Base-by-base conservation (phyloP, 2,888 invertebrate species). In the Bembecia ichneumoniformis region DNA sequence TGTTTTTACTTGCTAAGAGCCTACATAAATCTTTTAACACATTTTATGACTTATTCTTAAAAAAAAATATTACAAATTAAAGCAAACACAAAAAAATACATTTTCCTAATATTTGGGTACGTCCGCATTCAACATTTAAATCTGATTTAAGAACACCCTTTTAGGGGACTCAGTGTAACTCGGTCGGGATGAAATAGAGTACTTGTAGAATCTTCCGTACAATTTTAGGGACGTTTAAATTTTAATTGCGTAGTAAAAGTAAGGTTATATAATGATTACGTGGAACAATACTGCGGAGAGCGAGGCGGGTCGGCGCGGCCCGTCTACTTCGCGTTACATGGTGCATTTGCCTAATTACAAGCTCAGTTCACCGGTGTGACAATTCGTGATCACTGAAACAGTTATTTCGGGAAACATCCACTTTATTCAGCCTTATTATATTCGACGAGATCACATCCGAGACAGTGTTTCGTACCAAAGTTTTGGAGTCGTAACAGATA, bases 171-270 rank as follows among this genome's bases (percentile, higher is more conserved):
- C 59, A 70, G n/a, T 68, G 62, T 71, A 73, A 79, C 72, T 77
- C 67, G 70, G 75, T 72, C 65, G 64, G 71, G 66, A 74, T 74
- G 71, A 77, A 77, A 75, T 77, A 80, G 66, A 74, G 71, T 72
- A 76, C 71, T 40, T 65, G 70, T 71, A 69, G 68, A 76, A 74
- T 73, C 70, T 72, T 69, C 68, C 66, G 64, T 72, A 74, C 69
- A 75, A 79, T 82, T 87, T 83, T 77, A 82, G 75, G 77, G 77
- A 72, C 78, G 72, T 72, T 87, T 84, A 79, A 81, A 83, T 79
- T 87, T 87, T 83, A 83, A 87, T 79, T 78, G 82, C 75, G 75
- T 74, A 74, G 77, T 88, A 82, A 87, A 86, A 83, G 79, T 77
- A 77, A 74, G 76, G 77, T 83, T 83, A 81, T 82, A 80, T 77